These are phyloP conservation scores for Pachymerium ferrugineum DNA, from an alignment of 2,888 invertebrate species.

Conservation along the genomic window DNA sequence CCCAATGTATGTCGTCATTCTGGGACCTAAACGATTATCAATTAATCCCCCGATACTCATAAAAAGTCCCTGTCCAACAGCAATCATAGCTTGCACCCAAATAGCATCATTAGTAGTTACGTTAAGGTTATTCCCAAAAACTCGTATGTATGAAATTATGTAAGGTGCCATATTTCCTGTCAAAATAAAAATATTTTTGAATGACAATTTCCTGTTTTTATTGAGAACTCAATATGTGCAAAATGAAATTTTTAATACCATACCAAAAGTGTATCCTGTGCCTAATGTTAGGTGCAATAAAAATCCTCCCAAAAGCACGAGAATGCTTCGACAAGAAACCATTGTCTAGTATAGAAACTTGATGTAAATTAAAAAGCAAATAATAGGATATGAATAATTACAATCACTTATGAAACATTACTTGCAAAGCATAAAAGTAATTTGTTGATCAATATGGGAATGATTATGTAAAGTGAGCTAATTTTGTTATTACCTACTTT, in stretches of 20 bases:
- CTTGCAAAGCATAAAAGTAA: too few species aligned
- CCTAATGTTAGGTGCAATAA: conserved; percentile 41
- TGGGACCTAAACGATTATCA: conserved; percentile 42
- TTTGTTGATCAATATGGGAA: too few species aligned
- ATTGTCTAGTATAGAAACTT: not conserved
- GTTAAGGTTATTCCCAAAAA: not conserved
- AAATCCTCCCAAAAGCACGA: conserved; percentile 40
- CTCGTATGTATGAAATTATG: conserved; percentile 38
- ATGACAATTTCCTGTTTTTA: too few species aligned
- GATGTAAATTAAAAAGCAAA: not conserved
- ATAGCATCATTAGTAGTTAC: conserved; percentile 37
- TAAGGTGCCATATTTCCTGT: conserved; percentile 39
- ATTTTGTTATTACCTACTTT: too few species aligned
- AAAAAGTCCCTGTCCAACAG: conserved; percentile 43
- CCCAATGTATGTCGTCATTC: conserved; percentile 42
- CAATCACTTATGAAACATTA: too few species aligned
- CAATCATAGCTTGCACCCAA: conserved; percentile 43
- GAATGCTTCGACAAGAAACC: conserved; percentile 34
- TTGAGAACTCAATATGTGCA: not conserved
- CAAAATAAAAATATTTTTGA: not conserved
- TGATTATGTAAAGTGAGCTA: too few species aligned
- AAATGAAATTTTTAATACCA: conserved; percentile 33
- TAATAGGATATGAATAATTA: too few species aligned
- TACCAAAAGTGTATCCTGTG: conserved; percentile 39
- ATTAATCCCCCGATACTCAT: conserved; percentile 45